Base-by-base conservation (phyloP, 2,797 vertebrate species). In the Oophaga sylvatica region DNA sequence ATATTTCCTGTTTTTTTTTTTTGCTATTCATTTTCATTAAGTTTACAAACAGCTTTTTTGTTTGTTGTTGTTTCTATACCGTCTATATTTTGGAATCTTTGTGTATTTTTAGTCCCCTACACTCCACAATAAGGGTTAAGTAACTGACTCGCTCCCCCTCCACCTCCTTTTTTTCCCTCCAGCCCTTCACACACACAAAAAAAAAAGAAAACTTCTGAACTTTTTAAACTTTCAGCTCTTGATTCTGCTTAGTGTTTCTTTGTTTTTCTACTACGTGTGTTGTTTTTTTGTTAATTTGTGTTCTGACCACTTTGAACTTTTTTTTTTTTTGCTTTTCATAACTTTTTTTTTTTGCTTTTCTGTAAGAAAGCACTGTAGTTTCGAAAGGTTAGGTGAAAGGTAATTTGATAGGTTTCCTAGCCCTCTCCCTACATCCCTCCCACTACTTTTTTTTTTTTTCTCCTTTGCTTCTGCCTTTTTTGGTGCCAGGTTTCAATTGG, bases 401-500 rank as follows among this genome's bases (percentile, higher is more conserved):
- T 90, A 89, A 89, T 84, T 89, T 31, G 81, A 94, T 92, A 87
- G 89, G 87, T 90, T 90, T 80, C 56, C 62, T 84, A 80, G 53
- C 90, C 89, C 90, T 91, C 92, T 92, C 92, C 90, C 90, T 90
- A 79, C 89, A 90, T 85, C 91, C 90, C 90, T 89, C 90, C 89
- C 91, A 76, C 83, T 91, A 90, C 90, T 90, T 91, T 91, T n/a
- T 87, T 48, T 1, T n/a, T 62, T 20, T 62, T n/a, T 83, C 1
- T 53, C 80, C 48, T 41, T 75, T 68, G 15, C 20, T 48, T 59
- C 87, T 92, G 90, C 92, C 88, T 1, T 91, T 29, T 92, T 93
- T 73, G 90, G 91, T 95, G 95, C 95, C 95, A 93, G 91, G 93
- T 96, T 96, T 94, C 95, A 95, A 93, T 93, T 93, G 94, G 93